Evolutionary conservation across 2,113 vertebrate genomes (phyloP).

Genomic region (Serilophus lunatus): DNA sequence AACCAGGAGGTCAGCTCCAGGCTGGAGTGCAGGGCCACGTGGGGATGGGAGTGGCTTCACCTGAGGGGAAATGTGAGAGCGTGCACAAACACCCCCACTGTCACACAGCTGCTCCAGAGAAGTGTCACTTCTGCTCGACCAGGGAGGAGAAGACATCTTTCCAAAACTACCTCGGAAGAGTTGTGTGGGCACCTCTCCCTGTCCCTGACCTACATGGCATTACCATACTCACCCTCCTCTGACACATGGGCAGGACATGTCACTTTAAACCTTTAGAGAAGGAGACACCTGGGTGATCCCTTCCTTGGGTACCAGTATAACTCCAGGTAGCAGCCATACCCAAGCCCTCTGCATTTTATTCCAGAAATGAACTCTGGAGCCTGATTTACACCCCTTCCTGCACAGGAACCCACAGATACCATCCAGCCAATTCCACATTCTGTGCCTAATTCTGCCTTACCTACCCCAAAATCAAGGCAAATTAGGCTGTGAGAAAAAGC

Average conservation of each 20-base stretch:
- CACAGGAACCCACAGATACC: background rate
- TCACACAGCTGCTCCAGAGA: background rate
- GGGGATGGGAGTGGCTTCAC: accelerated
- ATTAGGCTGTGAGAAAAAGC: background rate
- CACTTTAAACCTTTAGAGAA: background rate
- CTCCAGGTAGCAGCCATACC: background rate
- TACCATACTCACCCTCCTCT: background rate
- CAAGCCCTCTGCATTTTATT: background rate
- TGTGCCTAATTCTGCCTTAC: background rate
- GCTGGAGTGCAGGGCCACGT: background rate
- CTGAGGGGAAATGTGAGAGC: background rate
- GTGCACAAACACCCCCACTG: background rate
- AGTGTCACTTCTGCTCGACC: background rate
- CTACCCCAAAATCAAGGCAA: background rate
- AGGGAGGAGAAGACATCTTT: background rate
- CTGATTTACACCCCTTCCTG: background rate
- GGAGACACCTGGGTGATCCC: background rate
- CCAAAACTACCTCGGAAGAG: background rate
- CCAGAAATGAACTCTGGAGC: background rate
- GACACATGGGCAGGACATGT: background rate
- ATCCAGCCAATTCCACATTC: background rate
- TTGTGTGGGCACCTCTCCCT: background rate
- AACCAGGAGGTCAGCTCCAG: constrained; percentile 5
- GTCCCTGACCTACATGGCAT: background rate
- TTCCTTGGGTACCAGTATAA: background rate